Conservation (phyloP, 2,113 vertebrate genomes). For the Nymphicus hollandicus region DNA sequence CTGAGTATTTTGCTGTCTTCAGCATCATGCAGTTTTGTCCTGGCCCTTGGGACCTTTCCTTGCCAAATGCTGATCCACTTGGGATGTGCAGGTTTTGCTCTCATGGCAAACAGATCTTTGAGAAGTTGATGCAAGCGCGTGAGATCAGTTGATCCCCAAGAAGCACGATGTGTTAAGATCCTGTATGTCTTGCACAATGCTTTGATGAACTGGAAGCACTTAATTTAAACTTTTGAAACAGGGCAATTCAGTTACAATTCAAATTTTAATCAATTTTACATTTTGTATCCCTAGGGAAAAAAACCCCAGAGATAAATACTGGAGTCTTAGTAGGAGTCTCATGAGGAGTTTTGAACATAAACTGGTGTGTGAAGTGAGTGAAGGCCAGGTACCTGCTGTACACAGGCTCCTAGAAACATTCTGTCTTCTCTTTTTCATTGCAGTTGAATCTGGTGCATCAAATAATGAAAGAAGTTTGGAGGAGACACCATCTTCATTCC, state of each 20-base stretch:
- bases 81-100: background rate
- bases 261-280: background rate
- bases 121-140: background rate
- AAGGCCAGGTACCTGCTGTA: background rate
- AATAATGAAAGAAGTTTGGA: constrained; percentile 88
- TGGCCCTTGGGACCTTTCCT: background rate
- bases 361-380: background rate
- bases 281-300: background rate
- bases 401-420: background rate
- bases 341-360: background rate
- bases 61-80: background rate
- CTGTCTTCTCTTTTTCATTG: background rate
- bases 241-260: background rate
- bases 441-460: constrained; percentile 88
- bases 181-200: background rate
- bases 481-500: constrained; percentile 78
- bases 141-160: background rate
- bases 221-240: background rate
- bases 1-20: background rate
- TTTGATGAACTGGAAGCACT: background rate
- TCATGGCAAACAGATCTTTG: background rate
- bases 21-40: background rate
- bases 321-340: background rate
- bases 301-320: background rate
- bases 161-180: background rate